Conservation (phyloP, 35 echinoderm and acorn worm genomes). For the Heliocidaris tuberculata region DNA sequence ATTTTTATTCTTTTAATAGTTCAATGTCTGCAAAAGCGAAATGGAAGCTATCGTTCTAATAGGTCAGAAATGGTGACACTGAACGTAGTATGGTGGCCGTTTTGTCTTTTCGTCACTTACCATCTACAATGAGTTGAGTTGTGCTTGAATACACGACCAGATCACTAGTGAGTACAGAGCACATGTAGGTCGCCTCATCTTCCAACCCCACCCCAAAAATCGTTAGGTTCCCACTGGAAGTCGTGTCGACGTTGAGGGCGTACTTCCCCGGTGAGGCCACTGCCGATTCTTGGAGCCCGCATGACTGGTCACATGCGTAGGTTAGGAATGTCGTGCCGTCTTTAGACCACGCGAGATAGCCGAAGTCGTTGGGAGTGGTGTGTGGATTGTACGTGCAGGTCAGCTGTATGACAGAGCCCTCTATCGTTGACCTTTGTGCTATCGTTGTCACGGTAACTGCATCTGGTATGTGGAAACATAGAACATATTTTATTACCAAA, state of each 20-base stretch:
- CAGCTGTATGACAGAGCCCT: neutral
- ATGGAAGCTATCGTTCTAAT: neutral
- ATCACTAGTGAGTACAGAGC: conserved; percentile 23
- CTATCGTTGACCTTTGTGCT: neutral
- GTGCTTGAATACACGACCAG: neutral
- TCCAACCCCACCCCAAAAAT: neutral
- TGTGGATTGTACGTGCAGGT: conserved; percentile 13
- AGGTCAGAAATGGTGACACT: neutral
- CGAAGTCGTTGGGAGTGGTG: neutral
- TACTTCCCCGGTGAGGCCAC: neutral
- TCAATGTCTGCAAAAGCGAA: no score
- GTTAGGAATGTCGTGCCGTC: neutral
- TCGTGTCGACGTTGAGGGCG: conserved; percentile 40
- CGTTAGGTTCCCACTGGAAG: conserved; percentile 24
- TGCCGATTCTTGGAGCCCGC: neutral
- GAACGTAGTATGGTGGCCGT: neutral
- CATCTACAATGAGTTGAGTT: neutral
- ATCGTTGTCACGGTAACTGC: neutral
- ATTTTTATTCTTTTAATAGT: neutral
- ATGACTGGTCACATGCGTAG: neutral
- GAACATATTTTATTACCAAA: no score
- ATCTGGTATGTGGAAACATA: no score
- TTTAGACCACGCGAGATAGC: conserved; percentile 29
- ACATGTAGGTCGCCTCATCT: neutral
- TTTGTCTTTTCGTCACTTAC: neutral